phyloP scores from a whole-genome alignment of 2,888 invertebrate species.

The Drosophila leonis region DNA sequence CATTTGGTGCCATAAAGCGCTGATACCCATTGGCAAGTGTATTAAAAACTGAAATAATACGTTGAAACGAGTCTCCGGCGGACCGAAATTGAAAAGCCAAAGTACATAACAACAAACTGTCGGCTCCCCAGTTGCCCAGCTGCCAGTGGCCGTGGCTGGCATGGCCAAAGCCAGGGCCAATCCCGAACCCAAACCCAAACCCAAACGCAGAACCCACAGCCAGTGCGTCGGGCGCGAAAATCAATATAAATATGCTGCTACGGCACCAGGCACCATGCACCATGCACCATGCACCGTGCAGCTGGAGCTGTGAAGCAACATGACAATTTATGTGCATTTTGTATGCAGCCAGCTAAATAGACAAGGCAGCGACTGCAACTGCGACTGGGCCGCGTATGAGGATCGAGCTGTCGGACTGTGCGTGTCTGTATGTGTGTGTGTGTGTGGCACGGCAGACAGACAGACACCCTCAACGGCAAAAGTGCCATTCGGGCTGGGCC shows the following conservation, averaged over 20 bases:
- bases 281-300: conserved; percentile 33
- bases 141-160: conserved; percentile 7
- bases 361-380: conserved; percentile 58
- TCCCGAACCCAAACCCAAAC: neutral
- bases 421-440: neutral
- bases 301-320: conserved; percentile 55
- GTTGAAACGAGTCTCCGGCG: conserved; percentile 63
- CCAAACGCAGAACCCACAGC: neutral
- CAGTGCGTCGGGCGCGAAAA: conserved; percentile 69
- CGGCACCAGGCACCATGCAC: conserved; percentile 64
- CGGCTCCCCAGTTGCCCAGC: conserved; percentile 22
- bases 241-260: conserved; percentile 80
- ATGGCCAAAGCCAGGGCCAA: conserved; percentile 12
- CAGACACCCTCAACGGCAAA: conserved; percentile 17
- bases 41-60: conserved; percentile 49
- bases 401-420: conserved; percentile 1
- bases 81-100: conserved; percentile 77
- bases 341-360: conserved; percentile 81
- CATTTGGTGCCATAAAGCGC: neutral
- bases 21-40: neutral
- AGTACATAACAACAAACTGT: conserved; percentile 81
- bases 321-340: conserved; percentile 80
- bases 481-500: conserved; percentile 64
- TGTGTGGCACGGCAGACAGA: neutral
- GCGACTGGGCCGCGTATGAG: conserved; percentile 14